Evolutionary conservation across 2,797 vertebrate genomes (phyloP).

Genomic region (Megaceryle alcyon): DNA sequence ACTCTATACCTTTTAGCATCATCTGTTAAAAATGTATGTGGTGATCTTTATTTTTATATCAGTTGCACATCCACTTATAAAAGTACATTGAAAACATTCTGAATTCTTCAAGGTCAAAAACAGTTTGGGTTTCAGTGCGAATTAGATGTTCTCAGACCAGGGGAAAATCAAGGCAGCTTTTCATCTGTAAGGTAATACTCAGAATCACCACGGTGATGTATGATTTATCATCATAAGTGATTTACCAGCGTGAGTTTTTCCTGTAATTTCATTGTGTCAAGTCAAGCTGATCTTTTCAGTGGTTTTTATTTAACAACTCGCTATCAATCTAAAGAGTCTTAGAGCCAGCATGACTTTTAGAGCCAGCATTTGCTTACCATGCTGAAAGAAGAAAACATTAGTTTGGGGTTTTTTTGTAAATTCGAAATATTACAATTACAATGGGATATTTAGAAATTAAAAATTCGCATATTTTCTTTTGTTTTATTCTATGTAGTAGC

Average conservation of each 20-base stretch:
- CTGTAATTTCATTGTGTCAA: conserved; percentile 45
- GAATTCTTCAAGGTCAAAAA: conserved; percentile 7
- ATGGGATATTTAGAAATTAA: background rate
- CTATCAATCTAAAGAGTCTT: conserved; percentile 21
- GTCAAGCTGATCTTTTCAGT: conserved; percentile 16
- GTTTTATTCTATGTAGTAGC: background rate
- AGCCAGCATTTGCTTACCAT: conserved; percentile 7
- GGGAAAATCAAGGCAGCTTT: conserved; percentile 33
- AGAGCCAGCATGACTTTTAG: conserved; percentile 17
- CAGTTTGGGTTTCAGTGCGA: conserved; percentile 6
- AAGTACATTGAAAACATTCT: background rate
- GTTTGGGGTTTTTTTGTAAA: background rate
- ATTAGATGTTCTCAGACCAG: background rate
- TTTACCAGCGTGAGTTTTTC: background rate
- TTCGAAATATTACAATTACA: background rate
- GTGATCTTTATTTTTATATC: conserved; percentile 54
- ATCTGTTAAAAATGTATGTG: conserved; percentile 55
- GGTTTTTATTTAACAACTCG: conserved; percentile 17
- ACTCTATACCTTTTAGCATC: conserved; percentile 65
- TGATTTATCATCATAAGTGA: background rate
- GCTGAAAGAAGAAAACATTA: background rate
- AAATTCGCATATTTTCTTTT: background rate
- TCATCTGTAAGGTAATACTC: conserved; percentile 30
- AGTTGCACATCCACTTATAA: conserved; percentile 58
- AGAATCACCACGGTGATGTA: background rate